Evolutionary conservation across 2,113 vertebrate genomes (phyloP), one percentile per base, ranked within the genome.

Genomic region (Rhinolophus ferrumequinum): DNA sequence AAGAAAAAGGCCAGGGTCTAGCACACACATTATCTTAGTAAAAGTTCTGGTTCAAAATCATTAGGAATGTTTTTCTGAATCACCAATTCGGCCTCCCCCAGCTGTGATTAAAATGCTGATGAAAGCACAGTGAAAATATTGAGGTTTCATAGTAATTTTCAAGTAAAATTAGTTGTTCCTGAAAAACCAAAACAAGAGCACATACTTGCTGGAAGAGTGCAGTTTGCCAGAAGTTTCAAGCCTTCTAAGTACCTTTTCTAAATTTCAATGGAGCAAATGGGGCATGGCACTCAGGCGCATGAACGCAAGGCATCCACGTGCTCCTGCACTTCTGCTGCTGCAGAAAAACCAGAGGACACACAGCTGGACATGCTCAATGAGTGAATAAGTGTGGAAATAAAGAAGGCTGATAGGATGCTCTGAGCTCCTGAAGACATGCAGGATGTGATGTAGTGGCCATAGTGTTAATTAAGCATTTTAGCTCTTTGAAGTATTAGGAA

Each of bases 401-500:
- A 58, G 56, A 47, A 88, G 8, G 35, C 19, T 52, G 80, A 26
- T 19, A 30, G 76, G 26, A 16, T 56, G 28, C 33, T 64, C 62
- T 70, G 19, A 47, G 30, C 33, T 75, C 35, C 44, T n/a, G 8
- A 75, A 90, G 52, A 91, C n/a, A 16, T 52, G 6, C 30, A 30
- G 16, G 66, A 1, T 70, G 28, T 21, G 79, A 73, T 44, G 81
- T 44, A 94, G 28, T 66, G 19, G 16, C 24, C 30, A 77, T 0
- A 35, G 11, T 30, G 77, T 90, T 95, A 88, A 93, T 41, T 86
- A 77, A 80, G 54, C 6, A 41, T 60, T 93, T 90, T 85, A 72
- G 14, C 77, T 87, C 10, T 62, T 85, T 80, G 52, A 90, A 60
- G 22, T 83, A 83, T 88, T 94, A 79, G 75, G 28, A 88, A 92